These are phyloP conservation scores for Platysternon megacephalum DNA, from an alignment of 2,113 vertebrate species.

Conservation along the genomic window DNA sequence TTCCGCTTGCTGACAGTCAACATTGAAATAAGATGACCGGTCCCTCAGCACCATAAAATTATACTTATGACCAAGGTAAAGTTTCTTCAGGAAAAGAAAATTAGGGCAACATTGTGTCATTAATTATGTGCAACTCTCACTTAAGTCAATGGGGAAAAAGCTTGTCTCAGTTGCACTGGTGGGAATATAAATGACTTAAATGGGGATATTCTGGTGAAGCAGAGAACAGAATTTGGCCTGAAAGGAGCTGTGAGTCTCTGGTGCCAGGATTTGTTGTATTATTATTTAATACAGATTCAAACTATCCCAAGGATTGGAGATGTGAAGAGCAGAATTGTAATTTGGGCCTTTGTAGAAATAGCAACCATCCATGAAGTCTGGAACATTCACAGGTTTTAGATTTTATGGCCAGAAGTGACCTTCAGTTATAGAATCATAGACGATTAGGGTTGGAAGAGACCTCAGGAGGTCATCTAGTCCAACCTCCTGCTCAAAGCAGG, in stretches of 20 bases:
- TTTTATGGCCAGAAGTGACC: neutral
- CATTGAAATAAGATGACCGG: constrained; percentile 9
- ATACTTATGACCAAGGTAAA: constrained; percentile 33
- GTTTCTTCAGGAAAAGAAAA: constrained; percentile 42
- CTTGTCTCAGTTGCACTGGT: neutral
- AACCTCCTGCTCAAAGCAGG: too few species aligned
- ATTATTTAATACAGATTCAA: neutral
- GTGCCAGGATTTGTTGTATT: neutral
- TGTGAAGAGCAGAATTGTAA: neutral
- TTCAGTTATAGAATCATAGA: too few species aligned
- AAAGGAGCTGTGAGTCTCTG: neutral
- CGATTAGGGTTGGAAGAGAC: too few species aligned
- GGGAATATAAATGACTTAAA: neutral
- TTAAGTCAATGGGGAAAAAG: neutral
- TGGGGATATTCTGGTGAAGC: constrained; percentile 9
- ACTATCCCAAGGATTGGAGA: neutral
- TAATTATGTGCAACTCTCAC: neutral
- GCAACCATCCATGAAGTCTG: neutral
- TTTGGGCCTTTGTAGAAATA: neutral
- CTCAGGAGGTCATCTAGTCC: too few species aligned
- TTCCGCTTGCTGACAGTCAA: neutral
- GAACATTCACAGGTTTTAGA: neutral
- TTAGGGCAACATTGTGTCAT: constrained; percentile 5
- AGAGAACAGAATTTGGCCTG: neutral
- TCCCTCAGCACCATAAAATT: neutral